Conservation (phyloP, 1,140 invertebrate species). For the Eumaeus atala region DNA sequence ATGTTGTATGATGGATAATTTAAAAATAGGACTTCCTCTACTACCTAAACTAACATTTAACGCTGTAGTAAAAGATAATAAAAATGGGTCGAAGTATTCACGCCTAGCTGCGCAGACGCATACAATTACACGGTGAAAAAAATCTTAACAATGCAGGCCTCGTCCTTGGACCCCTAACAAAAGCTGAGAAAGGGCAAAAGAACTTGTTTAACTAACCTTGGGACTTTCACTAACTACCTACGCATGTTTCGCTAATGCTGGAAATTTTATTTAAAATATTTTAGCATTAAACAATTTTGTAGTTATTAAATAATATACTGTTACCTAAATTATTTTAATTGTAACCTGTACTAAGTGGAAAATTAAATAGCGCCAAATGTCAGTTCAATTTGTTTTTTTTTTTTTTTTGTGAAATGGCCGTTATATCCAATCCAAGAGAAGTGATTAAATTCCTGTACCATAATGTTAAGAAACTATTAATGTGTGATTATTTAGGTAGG, state of each 20-base stretch:
- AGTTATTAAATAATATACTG: conserved; percentile 32
- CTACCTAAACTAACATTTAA: conserved; percentile 21
- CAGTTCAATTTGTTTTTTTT: too few species aligned
- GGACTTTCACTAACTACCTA: conserved; percentile 70
- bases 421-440: too few species aligned
- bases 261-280: neutral
- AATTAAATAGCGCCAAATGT: too few species aligned
- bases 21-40: too few species aligned
- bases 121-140: conserved; percentile 68
- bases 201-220: conserved; percentile 67
- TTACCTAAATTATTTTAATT: conserved; percentile 17
- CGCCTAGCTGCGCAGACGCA: conserved; percentile 57
- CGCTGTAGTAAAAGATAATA: conserved; percentile 19
- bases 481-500: too few species aligned
- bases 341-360: too few species aligned
- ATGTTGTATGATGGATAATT: too few species aligned
- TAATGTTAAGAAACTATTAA: too few species aligned
- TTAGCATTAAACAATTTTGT: neutral
- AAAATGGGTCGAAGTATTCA: conserved; percentile 27
- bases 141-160: conserved; percentile 57
- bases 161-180: conserved; percentile 69
- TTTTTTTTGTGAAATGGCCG: too few species aligned
- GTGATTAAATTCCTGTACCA: too few species aligned
- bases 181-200: conserved; percentile 69
- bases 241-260: conserved; percentile 35